phyloP scores from a whole-genome alignment of 2,888 invertebrate genomes.

The Callimorpha dominula region DNA sequence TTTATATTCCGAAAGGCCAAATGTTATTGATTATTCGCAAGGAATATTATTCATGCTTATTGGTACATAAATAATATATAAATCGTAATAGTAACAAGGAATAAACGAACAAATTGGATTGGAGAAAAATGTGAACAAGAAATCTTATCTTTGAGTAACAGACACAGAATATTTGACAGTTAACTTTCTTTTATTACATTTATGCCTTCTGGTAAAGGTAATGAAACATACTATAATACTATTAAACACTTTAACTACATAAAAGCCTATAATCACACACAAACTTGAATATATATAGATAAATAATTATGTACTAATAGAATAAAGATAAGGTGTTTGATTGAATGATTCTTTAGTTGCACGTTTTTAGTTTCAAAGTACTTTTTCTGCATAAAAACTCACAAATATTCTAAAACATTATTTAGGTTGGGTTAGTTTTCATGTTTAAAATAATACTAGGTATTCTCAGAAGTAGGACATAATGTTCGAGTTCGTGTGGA shows the following conservation, averaged over 20 bases:
- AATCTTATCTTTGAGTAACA: conserved; percentile 7
- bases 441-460: background rate
- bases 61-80: conserved; percentile 17
- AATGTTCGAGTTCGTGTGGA: too few species aligned
- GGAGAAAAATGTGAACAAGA: conserved; percentile 1
- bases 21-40: conserved; percentile 43
- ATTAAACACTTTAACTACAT: background rate
- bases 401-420: background rate
- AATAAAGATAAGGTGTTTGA: too few species aligned
- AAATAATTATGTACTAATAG: too few species aligned
- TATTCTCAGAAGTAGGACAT: background rate
- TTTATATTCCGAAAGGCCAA: conserved; percentile 41
- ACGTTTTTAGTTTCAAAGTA: background rate
- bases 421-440: background rate
- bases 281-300: too few species aligned
- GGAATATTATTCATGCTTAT: conserved; percentile 31
- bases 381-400: background rate
- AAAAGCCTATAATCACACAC: background rate
- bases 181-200: background rate
- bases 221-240: background rate
- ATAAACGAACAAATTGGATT: conserved; percentile 5
- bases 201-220: background rate
- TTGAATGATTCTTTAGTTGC: too few species aligned
- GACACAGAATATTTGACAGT: background rate
- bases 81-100: conserved; percentile 10